A percentile compares a stretch with the other conserved stretches of the same genome.
phyloP scores from a whole-genome alignment of 2,797 vertebrate species.

The Thunnus albacares region DNA sequence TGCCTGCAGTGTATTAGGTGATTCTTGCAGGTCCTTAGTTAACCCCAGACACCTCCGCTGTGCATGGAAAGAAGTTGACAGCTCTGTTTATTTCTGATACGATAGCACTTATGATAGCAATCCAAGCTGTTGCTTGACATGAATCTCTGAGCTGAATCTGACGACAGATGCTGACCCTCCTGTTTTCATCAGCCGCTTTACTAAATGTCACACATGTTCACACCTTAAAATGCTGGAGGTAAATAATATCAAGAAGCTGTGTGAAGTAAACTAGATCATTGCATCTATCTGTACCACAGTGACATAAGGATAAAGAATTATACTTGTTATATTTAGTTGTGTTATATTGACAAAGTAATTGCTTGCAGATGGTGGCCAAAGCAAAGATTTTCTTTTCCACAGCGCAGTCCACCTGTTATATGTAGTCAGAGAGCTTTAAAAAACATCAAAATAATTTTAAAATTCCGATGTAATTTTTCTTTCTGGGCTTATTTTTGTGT shows the following conservation, averaged over 20 bases:
- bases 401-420: neutral
- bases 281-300: neutral
- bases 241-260: conserved; percentile 51
- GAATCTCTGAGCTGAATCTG: conserved; percentile 74
- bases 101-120: conserved; percentile 69
- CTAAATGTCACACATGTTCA: conserved; percentile 82
- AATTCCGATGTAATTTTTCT: neutral
- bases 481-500: too few relatives aligned
- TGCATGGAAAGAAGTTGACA: conserved; percentile 82
- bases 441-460: neutral
- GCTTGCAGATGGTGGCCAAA: conserved; percentile 12
- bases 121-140: conserved; percentile 74
- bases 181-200: conserved; percentile 76
- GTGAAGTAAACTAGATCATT: conserved; percentile 32
- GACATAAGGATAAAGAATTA: neutral
- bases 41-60: conserved; percentile 79
- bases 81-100: conserved; percentile 81
- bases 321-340: neutral
- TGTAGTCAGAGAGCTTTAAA: neutral
- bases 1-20: conserved; percentile 67
- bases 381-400: conserved; percentile 12
- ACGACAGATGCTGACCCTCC: conserved; percentile 78
- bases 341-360: conserved; percentile 5
- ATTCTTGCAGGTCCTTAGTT: conserved; percentile 80
- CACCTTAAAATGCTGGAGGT: conserved; percentile 48